Base-by-base conservation (phyloP, 2,797 vertebrate genomes). In the Parauchenoglanis ngamensis region DNA sequence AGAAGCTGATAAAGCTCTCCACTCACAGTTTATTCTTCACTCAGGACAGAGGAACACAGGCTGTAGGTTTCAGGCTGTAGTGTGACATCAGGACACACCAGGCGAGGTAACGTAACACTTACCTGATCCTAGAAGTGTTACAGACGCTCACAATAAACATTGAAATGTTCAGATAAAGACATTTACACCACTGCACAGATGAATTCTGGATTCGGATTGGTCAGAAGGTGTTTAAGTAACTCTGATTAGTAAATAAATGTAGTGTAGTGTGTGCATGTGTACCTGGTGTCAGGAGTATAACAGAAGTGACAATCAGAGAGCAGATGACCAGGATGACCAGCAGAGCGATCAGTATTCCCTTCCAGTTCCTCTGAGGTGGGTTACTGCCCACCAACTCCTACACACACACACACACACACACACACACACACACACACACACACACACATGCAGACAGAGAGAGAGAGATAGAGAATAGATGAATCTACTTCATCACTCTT, bases 241-340 rank as follows among this genome's bases (percentile, higher is more conserved):
- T 6, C 17, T 21, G 35, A 21, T 72, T 40, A 10, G 35, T 40
- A 44, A 21, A 72, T 72, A 21, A 72, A 15, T 44, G 8, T 70
- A 17, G 40, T 40, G 0, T 35, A 40, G 77, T 59, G 46, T 56
- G 52, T 77, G 78, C 61, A 57, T 21, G 40, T 63, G 91, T 97
- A 98, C 98, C 97, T 98, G 98, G 97, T 63, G 98, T 98, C 94
- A 99, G 96, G 92, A 99, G 96, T 90, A 99, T 97, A 95, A 99
- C 98, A 1, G 98, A 98, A 92, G 97, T 98, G 95, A 98, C 97
- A 86, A 99, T 99, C 94, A 99, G 91, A 81, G 98, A 99, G 95
- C 98, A 99, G 96, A 99, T 98, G 93, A 98, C 97, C 90, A 99
- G 96, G 92, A 99, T 99, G 92, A 99, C 98, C 81, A 99, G 97